Base-by-base conservation (phyloP, 2,888 invertebrate species). In the Eilema sororculum region DNA sequence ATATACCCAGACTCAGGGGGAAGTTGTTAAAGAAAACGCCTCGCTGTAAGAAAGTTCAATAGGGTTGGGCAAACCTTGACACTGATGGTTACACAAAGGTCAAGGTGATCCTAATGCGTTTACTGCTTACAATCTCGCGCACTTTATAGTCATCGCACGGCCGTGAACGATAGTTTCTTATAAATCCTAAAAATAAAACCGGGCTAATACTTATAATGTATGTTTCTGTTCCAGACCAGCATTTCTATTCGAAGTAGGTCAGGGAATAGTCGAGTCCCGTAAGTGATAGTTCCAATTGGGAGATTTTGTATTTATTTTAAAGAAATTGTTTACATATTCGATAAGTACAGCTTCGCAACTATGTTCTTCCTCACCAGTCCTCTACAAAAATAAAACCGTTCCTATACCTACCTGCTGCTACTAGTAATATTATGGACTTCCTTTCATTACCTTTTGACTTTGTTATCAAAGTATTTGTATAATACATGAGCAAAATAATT, bases 101-200 rank as follows among this genome's bases (percentile, higher is more conserved):
- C 93, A 93, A 92, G 92, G 92, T 84, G 81, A 79, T 82, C 82
- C 83, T 90, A 90, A 90, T 88, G 84, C 87, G 87, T 89, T 92
- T 89, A 90, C 79, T 81, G 87, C 83, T 85, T 79, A 84, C 82
- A 87, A 86, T 85, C 85, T 87, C 82, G 85, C 82, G 87, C 89
- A 90, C 87, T 91, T 91, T 89, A 91, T 88, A 87, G 90, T 87
- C 88, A 88, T 90, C 87, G 80, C 77, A 75, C 76, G 78, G 75
- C 85, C 76, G 83, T 76, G 82, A 86, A 86, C 78, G 81, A 72
- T 75, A 79, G 76, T 86, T 84, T 81, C 75, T 77, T 77, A 83
- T 86, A 83, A 84, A 83, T 84, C 75, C 80, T 84, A 83, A 85
- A 86, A 86, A 87, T 86, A 89, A 88, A 87, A 85, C 69, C 67